These are phyloP conservation scores for Troglohyphantes excavatus DNA, from an alignment of 2,888 invertebrate species.

Conservation along the genomic window DNA sequence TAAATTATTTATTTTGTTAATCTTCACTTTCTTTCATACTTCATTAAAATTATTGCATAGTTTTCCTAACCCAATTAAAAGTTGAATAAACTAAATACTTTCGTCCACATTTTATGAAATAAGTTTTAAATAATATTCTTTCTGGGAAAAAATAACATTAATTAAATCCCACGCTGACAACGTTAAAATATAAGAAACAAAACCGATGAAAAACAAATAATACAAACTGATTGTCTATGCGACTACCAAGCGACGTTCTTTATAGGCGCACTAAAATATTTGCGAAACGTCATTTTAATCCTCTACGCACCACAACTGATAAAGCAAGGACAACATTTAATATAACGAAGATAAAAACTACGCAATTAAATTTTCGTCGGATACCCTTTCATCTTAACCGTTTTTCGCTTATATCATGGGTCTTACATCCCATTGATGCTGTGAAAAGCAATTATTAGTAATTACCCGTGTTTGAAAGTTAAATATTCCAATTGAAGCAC, in stretches of 20 bases:
- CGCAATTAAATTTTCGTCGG: conserved; percentile 31
- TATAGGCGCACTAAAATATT: neutral
- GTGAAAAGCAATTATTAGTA: conserved; percentile 66
- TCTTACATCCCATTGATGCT: conserved; percentile 47
- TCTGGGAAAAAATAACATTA: too few species aligned
- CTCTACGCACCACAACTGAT: neutral
- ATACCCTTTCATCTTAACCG: conserved; percentile 45
- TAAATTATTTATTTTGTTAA: too few species aligned
- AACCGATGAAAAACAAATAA: too few species aligned
- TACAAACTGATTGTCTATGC: too few species aligned
- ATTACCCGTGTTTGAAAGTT: conserved; percentile 72
- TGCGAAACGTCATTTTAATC: neutral
- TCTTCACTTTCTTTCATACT: too few species aligned
- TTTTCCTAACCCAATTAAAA: too few species aligned
- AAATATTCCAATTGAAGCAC: conserved; percentile 42
- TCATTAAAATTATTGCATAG: too few species aligned
- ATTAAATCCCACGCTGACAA: too few species aligned
- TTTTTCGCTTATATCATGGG: conserved; percentile 49
- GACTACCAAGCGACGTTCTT: neutral
- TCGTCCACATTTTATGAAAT: too few species aligned
- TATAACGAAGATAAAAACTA: conserved; percentile 13
- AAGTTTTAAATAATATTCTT: too few species aligned
- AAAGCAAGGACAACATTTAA: neutral
- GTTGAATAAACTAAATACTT: too few species aligned
- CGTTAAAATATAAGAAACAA: too few species aligned